A percentile compares a stretch with the other conserved stretches of the same genome.
Evolutionary conservation across 2,888 invertebrate genomes (phyloP).

Genomic region (Apantesis nais): DNA sequence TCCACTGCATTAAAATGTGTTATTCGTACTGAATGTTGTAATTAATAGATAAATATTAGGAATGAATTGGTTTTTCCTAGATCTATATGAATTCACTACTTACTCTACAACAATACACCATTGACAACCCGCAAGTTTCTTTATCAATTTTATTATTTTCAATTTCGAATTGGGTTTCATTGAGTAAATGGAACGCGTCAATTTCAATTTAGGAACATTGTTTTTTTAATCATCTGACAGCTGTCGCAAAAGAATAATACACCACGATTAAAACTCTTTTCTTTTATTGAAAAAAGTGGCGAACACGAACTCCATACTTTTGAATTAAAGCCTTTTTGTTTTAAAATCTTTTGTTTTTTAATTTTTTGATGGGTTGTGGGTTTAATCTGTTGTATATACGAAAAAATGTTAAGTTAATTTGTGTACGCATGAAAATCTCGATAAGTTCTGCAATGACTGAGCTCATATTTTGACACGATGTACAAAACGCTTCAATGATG

Average conservation of each 20-base stretch:
- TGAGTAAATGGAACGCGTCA: conserved; percentile 83
- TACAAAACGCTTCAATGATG: too few species aligned
- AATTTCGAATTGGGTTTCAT: conserved; percentile 70
- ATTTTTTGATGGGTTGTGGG: too few species aligned
- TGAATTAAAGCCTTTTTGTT: conserved; percentile 25
- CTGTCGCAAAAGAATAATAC: conserved; percentile 64
- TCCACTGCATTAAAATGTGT: neutral
- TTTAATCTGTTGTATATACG: too few species aligned
- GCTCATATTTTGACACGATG: too few species aligned
- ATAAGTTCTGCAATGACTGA: too few species aligned
- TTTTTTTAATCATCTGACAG: conserved; percentile 64
- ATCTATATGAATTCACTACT: neutral
- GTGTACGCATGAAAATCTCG: too few species aligned
- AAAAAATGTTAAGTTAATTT: too few species aligned
- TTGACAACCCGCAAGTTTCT: conserved; percentile 47
- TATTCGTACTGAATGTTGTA: neutral
- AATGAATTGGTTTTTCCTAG: neutral
- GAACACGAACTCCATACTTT: conserved; percentile 26
- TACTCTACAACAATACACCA: neutral
- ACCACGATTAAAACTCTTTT: conserved; percentile 51
- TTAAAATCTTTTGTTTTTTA: conserved; percentile 28
- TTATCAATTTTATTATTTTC: conserved; percentile 79
- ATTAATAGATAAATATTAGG: neutral
- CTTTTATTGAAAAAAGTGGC: conserved; percentile 29
- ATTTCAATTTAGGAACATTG: conserved; percentile 76